Percentiles rank a stretch among this genome's conserved stretches.
Conservation (phyloP, 2,888 invertebrate species). For the Folsomia manolachei region DNA sequence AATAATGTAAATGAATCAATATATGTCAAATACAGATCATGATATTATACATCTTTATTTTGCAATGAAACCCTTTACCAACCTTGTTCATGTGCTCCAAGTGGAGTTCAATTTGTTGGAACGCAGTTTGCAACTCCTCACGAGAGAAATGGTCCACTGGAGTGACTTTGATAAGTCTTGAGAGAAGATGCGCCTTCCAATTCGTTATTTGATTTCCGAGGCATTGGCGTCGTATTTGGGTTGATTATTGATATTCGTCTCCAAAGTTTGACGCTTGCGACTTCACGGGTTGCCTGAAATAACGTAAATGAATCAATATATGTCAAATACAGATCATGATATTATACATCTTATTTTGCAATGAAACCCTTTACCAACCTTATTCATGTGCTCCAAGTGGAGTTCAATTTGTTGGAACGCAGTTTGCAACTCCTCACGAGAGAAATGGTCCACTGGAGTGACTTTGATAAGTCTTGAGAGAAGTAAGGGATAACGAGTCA, state of each 20-base stretch:
- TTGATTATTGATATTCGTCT: constrained; percentile 76
- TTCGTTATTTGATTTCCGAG: constrained; percentile 69
- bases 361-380: constrained; percentile 56
- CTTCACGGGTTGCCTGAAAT: constrained; percentile 48
- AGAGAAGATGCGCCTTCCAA: constrained; percentile 79
- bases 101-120: constrained; percentile 87
- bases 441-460: constrained; percentile 73
- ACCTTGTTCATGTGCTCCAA: constrained; percentile 89
- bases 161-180: constrained; percentile 85
- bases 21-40: not conserved
- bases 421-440: constrained; percentile 76
- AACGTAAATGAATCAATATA: not conserved
- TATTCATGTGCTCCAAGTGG: constrained; percentile 90
- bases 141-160: constrained; percentile 73
- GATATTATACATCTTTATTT: not conserved
- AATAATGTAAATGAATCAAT: not conserved
- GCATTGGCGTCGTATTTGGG: constrained; percentile 52
- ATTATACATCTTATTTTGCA: not conserved
- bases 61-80: constrained; percentile 64
- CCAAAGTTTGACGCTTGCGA: constrained; percentile 67
- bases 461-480: constrained; percentile 86
- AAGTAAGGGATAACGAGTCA: constrained; percentile 92
- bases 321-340: not conserved
- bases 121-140: constrained; percentile 79
- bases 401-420: constrained; percentile 90